These are phyloP conservation scores for Teleiodes luculella DNA, from an alignment of 2,888 invertebrate species.

Conservation along the genomic window DNA sequence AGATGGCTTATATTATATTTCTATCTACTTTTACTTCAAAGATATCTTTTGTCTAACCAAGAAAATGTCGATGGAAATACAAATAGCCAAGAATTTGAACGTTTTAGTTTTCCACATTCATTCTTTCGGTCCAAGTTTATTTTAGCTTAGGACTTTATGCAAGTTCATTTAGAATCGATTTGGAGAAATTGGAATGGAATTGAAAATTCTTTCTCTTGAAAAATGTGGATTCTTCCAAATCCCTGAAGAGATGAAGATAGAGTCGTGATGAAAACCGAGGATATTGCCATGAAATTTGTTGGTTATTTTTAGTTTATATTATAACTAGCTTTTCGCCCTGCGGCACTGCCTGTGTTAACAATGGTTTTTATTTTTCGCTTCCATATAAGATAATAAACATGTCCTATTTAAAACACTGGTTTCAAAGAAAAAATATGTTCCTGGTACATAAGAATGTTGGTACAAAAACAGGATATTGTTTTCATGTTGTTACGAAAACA, in stretches of 20 bases:
- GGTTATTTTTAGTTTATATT: no score
- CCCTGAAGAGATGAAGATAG: not conserved
- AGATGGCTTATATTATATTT: constrained; percentile 8
- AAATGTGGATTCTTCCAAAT: not conserved
- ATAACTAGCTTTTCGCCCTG: no score
- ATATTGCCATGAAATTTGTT: no score
- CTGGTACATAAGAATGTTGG: no score
- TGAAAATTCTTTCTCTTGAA: not conserved
- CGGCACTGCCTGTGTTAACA: no score
- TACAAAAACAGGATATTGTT: no score
- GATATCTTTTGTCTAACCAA: not conserved
- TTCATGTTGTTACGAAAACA: no score
- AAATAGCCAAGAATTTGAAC: not conserved
- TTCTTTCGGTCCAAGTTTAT: not conserved
- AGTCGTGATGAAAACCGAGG: not conserved
- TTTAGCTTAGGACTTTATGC: not conserved
- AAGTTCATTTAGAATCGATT: not conserved
- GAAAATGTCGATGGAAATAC: constrained; percentile 2
- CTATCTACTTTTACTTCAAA: not conserved
- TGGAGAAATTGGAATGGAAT: constrained; percentile 1
- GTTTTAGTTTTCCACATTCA: not conserved
- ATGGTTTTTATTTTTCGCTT: no score
- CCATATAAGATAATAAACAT: no score
- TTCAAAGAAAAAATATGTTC: no score
- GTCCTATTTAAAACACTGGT: no score